Base-by-base conservation (phyloP, 1,140 invertebrate species). In the Lepidurus couesii region DNA sequence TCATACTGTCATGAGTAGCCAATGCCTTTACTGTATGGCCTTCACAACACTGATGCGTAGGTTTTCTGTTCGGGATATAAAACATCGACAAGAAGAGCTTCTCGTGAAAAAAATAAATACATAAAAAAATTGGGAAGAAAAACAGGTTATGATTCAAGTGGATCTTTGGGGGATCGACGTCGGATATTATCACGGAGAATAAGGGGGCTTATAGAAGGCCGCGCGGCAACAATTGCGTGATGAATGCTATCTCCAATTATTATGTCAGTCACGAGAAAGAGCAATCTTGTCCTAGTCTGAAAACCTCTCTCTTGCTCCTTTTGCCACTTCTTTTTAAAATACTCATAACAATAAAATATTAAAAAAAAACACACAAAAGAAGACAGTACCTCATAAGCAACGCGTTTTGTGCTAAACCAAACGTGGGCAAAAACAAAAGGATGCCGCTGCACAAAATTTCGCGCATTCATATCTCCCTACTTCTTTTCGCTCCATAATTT, bases 211-310 rank as follows among this genome's bases (percentile, higher is more conserved):
- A 13, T 65, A 7, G 53, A 13, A 65, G 21, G 53, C 13, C 13
- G 53, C 16, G 53, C 53, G 53, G 53, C 53, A 65, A 65, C 53
- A 65, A 65, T 65, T 65, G 53, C 53, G 53, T 65, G 53, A 65
- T 65, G 53, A 65, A 65, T 65, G 53, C 53, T 65, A 65, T 21
- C 53, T 21, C 53, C 53, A 65, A 65, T 65, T 65, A 65, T 7
- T 13, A 65, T 21, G 6, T 16, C 53, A 9, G 53, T 65, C 53
- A 65, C 53, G 53, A 34, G 45, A 65, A 65, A 65, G 16, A 65
- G 13, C 21, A 65, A 65, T 7, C 16, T 16, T 16, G 53, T 65
- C 53, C 13, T 65, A 21, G 13, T 21, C 53, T 65, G 53, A 21
- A 65, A 65, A 65, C 16, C 21, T 21, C 16, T n/a, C 21, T 21